Base-by-base conservation (phyloP, 2,797 vertebrate species). In the Erpetoichthys calabaricus region DNA sequence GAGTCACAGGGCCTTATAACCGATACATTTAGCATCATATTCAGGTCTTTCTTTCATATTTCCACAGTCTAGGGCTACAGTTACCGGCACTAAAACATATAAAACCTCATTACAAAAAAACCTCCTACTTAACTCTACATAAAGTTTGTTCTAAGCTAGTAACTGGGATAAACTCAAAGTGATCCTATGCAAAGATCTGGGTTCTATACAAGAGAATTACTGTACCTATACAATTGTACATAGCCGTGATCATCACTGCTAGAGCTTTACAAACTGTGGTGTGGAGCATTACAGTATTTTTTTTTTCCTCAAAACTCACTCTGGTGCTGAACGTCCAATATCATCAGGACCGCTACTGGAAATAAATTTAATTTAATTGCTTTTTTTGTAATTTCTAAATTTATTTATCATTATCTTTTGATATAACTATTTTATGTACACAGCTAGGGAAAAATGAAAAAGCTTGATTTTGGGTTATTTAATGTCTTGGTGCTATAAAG, bases 1-100 rank as follows among this genome's bases (percentile, higher is more conserved):
- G 91, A 84, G 94, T 99, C 79, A 99, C 96, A 47, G 96, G 96
- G 77, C 96, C 95, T 83, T 99, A 99, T 80, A 96, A 86, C 81
- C 76, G 86, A 66, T 96, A 91, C 67, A 78, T 89, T 57, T 99
- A 83, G 80, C 67, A 69, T 69, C 71, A 62, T 59, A 56, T 64
- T 60, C 64, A 55, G 57, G 70, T 60, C 56, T 63, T 60, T 53
- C 53, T 56, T 50, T 59, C 64, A 49, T 8, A 56, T 52, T 51
- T 7, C 42, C n/a, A 45, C 59, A 59, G 47, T 5, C 47, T 49
- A 67, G 64, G 59, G 56, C 45, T 59, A 62, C 68, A 69, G 62
- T 46, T 65, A n/a, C 68, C 60, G 80, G 78, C 83, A 78, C 79
- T 84, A 70, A 64, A 70, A 68, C 52, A 66, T 62, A 67, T 44